These are phyloP conservation scores for Dallia pectoralis DNA, from an alignment of 2,797 vertebrate species.

Conservation along the genomic window DNA sequence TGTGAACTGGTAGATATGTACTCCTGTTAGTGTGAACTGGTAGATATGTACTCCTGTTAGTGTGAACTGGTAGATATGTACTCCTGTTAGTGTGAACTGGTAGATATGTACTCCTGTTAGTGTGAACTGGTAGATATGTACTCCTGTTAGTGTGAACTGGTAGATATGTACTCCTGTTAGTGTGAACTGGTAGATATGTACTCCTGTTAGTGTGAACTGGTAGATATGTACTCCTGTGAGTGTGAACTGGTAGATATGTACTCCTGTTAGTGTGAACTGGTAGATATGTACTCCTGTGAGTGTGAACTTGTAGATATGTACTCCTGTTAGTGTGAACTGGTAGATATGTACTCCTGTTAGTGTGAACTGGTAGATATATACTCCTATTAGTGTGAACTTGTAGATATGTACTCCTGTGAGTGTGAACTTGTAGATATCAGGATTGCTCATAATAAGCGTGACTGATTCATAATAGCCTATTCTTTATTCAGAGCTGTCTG, in stretches of 20 bases:
- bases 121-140: background rate
- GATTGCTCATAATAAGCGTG: constrained; percentile 32
- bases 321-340: no score
- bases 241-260: background rate
- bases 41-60: constrained; percentile 5
- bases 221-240: constrained; percentile 3
- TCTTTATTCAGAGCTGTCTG: constrained; percentile 41
- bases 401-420: no score
- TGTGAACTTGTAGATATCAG: background rate
- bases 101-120: background rate
- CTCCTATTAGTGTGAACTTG: no score
- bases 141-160: no score
- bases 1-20: no score
- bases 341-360: no score
- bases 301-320: background rate
- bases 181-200: no score
- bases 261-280: background rate
- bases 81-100: background rate
- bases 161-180: no score
- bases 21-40: no score
- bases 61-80: background rate
- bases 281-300: background rate
- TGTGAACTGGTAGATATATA: no score
- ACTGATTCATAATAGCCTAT: constrained; percentile 40
- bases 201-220: no score